Conservation (phyloP, 2,797 vertebrate species). For the Merluccius polli region DNA sequence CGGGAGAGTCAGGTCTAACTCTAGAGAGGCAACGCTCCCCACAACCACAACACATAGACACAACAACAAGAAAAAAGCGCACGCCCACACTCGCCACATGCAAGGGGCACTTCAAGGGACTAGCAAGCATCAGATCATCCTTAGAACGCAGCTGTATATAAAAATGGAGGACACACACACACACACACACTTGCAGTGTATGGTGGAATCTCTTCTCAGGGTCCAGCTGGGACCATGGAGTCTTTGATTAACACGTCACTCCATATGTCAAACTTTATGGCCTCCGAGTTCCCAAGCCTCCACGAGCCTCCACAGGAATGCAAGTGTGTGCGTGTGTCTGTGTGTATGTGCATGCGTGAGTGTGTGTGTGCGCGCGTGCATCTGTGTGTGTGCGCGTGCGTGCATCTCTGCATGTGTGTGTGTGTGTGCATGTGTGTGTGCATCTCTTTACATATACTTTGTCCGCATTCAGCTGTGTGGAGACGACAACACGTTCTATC, state of each 20-base stretch:
- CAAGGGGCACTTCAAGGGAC: not conserved
- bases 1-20: not conserved
- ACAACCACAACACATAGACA: not conserved
- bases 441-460: not conserved
- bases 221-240: slow-evolving; percentile 53
- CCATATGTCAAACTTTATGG: slow-evolving; percentile 62
- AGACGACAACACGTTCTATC: slow-evolving; percentile 26
- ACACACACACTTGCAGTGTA: slow-evolving; percentile 29
- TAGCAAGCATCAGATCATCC: not conserved
- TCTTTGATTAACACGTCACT: slow-evolving; percentile 64
- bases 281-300: slow-evolving; percentile 42
- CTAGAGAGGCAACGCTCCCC: too few species aligned
- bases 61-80: not conserved
- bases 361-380: slow-evolving; percentile 22
- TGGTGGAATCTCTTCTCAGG: slow-evolving; percentile 51
- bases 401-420: slow-evolving; percentile 16
- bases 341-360: slow-evolving; percentile 20
- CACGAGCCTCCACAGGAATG: slow-evolving; percentile 26
- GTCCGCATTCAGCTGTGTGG: slow-evolving; percentile 38
- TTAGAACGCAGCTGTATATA: not conserved
- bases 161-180: slow-evolving; percentile 3
- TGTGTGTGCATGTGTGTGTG: slow-evolving; percentile 15
- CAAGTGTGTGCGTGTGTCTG: slow-evolving; percentile 22
- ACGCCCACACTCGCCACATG: not conserved
- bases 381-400: slow-evolving; percentile 24